phyloP scores from a whole-genome alignment of 2,888 invertebrate species.

The Stenodema calcarata region DNA sequence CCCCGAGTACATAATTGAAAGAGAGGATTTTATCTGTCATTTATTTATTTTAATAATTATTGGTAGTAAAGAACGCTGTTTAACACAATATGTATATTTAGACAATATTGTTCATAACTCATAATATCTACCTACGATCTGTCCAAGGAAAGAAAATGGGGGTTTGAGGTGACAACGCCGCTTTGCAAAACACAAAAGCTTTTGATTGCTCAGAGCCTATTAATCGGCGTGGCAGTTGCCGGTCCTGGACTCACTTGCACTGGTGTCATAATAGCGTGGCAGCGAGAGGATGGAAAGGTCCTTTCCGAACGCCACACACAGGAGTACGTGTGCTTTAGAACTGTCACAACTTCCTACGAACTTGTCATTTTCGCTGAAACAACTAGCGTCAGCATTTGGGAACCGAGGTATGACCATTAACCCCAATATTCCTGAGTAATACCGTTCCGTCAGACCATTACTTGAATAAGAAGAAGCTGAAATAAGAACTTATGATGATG shows the following conservation, averaged over 20 bases:
- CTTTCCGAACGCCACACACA: constrained; percentile 29
- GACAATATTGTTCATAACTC: too few relatives aligned
- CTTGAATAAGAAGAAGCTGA: too few relatives aligned
- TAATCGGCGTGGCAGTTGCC: constrained; percentile 49
- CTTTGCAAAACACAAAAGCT: constrained; percentile 51
- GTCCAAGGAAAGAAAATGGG: constrained; percentile 31
- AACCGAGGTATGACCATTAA: constrained; percentile 44
- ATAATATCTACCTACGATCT: too few relatives aligned
- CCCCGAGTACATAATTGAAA: too few relatives aligned
- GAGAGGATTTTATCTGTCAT: too few relatives aligned
- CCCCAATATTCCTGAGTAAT: too few relatives aligned
- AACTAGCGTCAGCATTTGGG: constrained; percentile 49
- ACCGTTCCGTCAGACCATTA: too few relatives aligned
- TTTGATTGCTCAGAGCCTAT: constrained; percentile 17
- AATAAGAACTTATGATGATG: too few relatives aligned
- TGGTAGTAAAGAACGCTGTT: too few relatives aligned
- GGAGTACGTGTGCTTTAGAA: constrained; percentile 48
- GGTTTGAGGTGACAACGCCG: constrained; percentile 52
- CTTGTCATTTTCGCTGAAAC: constrained; percentile 48
- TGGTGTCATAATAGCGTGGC: constrained; percentile 52
- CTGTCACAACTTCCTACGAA: constrained; percentile 42
- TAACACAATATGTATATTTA: too few relatives aligned
- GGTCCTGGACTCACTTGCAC: constrained; percentile 49
- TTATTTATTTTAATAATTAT: too few relatives aligned
- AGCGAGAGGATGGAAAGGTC: constrained; percentile 40